Base-by-base conservation (phyloP, 1,140 invertebrate species). In the Megathymus violae region DNA sequence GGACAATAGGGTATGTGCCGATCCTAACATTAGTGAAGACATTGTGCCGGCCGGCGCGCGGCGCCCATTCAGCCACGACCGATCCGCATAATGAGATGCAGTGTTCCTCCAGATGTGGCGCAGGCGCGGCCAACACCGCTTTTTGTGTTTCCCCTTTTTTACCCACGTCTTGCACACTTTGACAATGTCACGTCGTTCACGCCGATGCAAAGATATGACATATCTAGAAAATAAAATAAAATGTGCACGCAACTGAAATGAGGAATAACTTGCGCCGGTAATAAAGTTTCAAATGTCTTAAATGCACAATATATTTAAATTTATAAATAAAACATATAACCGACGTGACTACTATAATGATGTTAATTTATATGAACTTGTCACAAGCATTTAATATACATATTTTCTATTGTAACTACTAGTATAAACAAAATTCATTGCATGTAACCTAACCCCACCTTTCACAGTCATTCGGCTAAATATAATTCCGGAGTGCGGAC, bases 61-160 rank as follows among this genome's bases (percentile, higher is more conserved):
- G 61, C 60, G 64, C 48, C 71, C 80, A 77, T 62, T 78, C 69
- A 85, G 69, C 76, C 81, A 84, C 71, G 80, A 84, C 85, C 71
- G 82, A 71, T 79, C 72, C 78, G 78, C 80, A 84, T 88, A 88
- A 89, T 83, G 82, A 85, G 75, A 86, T 88, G 84, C 85, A 83
- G 74, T 82, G 82, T 81, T 82, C 77, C 74, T 74, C 84, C 88
- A 90, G 85, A 90, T 90, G 88, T 83, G 85, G 75, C 85, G 82
- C 88, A 90, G 82, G 76, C 87, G 85, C 80, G 80, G 76, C 80
- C 71, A 44, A 69, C 63, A 66, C 67, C 67, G 71, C 72, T 78
- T 82, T 88, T 87, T 87, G 80, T 86, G 70, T 74, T 71, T 67
- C 64, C 76, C 70, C 67, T 74, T 84, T 89, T 85, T 82, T 79